A percentile compares a stretch with the other conserved stretches of the same genome.
Evolutionary conservation across 2,113 vertebrate genomes (phyloP).

Genomic region (Ictidomys tridecemlineatus): DNA sequence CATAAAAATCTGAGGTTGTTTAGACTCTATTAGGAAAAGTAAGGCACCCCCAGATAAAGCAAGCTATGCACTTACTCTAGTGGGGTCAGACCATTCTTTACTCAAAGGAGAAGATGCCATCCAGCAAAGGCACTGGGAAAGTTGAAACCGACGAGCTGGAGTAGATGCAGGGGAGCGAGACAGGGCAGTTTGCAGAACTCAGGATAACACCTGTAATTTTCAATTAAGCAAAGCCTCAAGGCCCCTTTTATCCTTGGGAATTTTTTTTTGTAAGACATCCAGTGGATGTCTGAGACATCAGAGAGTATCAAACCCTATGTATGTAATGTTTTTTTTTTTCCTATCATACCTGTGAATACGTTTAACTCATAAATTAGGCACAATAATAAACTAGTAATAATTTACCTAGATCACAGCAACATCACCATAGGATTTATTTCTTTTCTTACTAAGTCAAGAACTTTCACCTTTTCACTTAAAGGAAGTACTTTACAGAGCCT

Average conservation of each 20-base stretch:
- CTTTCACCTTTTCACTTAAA: background rate
- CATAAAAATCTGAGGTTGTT: background rate
- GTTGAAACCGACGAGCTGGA: background rate
- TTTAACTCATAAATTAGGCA: background rate
- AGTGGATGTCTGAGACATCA: background rate
- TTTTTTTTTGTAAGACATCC: background rate
- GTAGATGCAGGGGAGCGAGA: too few relatives aligned
- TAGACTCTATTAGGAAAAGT: background rate
- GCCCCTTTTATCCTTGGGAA: background rate
- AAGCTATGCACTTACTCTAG: accelerated
- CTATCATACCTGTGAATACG: background rate
- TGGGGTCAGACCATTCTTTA: background rate
- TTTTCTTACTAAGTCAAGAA: background rate
- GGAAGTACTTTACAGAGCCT: background rate
- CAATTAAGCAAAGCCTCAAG: background rate
- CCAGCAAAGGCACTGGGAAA: background rate
- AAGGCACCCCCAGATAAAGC: background rate
- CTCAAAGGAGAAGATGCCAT: background rate
- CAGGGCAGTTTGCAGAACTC: background rate
- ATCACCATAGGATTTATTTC: background rate
- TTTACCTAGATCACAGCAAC: background rate
- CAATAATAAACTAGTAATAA: background rate
- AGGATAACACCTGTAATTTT: background rate
- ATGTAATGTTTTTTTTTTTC: background rate
- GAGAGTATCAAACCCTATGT: background rate